Base-by-base conservation (phyloP, 2,888 invertebrate species). In the Cordilura impudica region DNA sequence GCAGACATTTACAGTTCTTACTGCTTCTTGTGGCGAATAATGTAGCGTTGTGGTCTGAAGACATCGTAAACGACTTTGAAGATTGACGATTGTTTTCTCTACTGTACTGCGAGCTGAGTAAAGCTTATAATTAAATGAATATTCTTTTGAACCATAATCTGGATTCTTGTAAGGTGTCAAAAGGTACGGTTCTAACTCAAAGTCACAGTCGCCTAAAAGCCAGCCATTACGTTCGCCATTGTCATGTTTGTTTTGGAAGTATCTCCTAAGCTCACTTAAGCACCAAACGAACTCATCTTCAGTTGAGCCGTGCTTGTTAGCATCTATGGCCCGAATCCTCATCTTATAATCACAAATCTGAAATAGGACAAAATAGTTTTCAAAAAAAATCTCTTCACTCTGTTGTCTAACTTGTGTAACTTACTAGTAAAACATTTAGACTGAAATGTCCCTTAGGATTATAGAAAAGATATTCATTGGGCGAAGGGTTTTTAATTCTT, bases 391-490 rank as follows among this genome's bases (percentile, higher is more conserved):
- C 29, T n/a, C 4, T 26, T 4, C 2, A 53, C 4, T 5, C 14
- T 6, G 23, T 19, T 43, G 18, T 47, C 18, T 51, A 12, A n/a
- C 12, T 8, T 19, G 12, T 12, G 2, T 7, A 47, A 7, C 58
- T 69, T 69, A 58, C 56, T 49, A 58, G 47, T 47, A 69, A 58
- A 14, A 19, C 45, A 29, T 69, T 56, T n/a, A 54, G 4, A 56
- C 63, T 69, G 7, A 58, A 69, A 16, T 29, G 31, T 31, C 47
- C 69, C 19, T 65, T 65, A 23, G 19, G 49, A 19, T 51, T 65
- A n/a, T 39, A 29, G 23, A 35, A 65, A 14, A 63, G 53, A 0
- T 51, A 31, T 16, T 53, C 66, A 39, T 74, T 58, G 47, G 35
- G n/a, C 4, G 10, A 14, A 21, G 74, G 74, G 43, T 74, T 74